Percentiles rank a stretch among this genome's conserved stretches.
These are phyloP conservation scores for Carabus problematicus DNA, from an alignment of 2,888 invertebrate species.

Conservation along the genomic window DNA sequence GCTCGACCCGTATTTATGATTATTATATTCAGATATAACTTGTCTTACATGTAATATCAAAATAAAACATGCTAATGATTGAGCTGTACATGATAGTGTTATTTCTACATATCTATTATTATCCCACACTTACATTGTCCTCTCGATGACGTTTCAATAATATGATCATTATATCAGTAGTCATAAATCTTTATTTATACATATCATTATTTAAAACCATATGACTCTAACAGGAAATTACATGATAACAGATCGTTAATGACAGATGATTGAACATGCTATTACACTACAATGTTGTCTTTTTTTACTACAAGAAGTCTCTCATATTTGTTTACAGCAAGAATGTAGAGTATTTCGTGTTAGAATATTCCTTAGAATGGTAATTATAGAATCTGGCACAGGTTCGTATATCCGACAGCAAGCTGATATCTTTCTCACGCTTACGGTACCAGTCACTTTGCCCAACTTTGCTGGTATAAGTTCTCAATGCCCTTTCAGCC, in stretches of 20 bases:
- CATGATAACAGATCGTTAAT: conserved; percentile 8
- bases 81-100: conserved; percentile 13
- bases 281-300: conserved; percentile 27
- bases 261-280: conserved; percentile 29
- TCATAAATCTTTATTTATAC: conserved; percentile 9
- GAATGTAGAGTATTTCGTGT: conserved; percentile 67
- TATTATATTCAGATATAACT: conserved; percentile 54
- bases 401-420: conserved; percentile 69
- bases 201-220: conserved; percentile 7
- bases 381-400: conserved; percentile 75
- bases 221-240: conserved; percentile 7
- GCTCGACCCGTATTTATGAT: conserved; percentile 57
- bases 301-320: conserved; percentile 31
- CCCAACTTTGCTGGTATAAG: conserved; percentile 63
- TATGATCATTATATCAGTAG: neutral
- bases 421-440: conserved; percentile 53
- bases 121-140: neutral
- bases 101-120: neutral
- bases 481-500: conserved; percentile 82
- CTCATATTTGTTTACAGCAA: conserved; percentile 10
- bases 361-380: conserved; percentile 77
- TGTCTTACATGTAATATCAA: conserved; percentile 58
- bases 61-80: conserved; percentile 55
- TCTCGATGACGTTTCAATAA: no score
- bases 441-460: conserved; percentile 50